Base-by-base conservation (phyloP, 1,140 invertebrate species). In the Geopemphigus sp. region DNA sequence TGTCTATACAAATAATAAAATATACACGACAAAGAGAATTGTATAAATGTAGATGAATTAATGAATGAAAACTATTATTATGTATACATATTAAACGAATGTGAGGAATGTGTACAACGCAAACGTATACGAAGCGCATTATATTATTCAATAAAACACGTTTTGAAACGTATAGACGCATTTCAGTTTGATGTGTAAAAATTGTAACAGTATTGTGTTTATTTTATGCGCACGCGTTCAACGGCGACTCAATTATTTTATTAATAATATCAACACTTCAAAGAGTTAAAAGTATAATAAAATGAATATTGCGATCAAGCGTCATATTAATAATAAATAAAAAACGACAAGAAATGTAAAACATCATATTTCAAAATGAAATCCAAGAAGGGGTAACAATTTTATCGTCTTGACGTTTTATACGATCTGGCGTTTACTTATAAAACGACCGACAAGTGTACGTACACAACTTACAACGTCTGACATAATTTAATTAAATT, bases 401-500 rank as follows among this genome's bases (percentile, higher is more conserved):
- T 70, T 53, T 24, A 47, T 68, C 4, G 26, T 32, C 2, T 50
- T 70, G 68, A 70, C 24, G 24, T 39, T 70, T 70, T 29, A 70
- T 53, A 5, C 24, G n/a, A 6, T 10, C 50, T 70, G 47, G 24
- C 68, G 68, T 54, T 70, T 70, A 47, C 47, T 70, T 19, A 70
- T 59, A 63, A 63, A 63, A 63, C 15, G 26, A 10, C 11, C 8
- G 24, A 59, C 57, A 15, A 24, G 8, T 59, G 11, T 50, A 47
- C 17, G 22, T 26, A 10, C 47, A 24, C 11, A 70, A 70, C 5
- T 47, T 68, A 68, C 8, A 68, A 47, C 47, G 24, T 68, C 64
- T 68, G 39, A 47, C 64, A 68, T 50, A 68, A 47, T 68, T 68
- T 68, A 68, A 68, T 68, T 10, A 68, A 68, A 68, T 68, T 47